Base-by-base conservation (phyloP, 2,113 vertebrate species). In the Sula dactylatra region DNA sequence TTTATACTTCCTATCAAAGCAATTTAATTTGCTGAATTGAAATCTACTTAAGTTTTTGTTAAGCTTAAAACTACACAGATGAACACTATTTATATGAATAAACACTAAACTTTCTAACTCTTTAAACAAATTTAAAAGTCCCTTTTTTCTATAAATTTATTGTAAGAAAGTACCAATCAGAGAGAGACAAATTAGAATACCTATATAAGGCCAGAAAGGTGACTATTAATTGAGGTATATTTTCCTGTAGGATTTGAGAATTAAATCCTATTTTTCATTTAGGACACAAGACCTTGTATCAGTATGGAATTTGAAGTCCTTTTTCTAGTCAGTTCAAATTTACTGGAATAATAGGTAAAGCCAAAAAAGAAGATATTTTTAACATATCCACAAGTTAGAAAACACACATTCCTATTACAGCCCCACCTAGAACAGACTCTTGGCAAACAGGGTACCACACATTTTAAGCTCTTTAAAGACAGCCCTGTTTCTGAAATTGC, bases 131-230 rank as follows among this genome's bases (percentile, higher is more conserved):
- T 16, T 1, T 13, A 73, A 42, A 45, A 42, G 9, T 13, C 15
- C 0, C 21, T 5, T 13, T 6, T 25, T 18, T 4, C 18, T 5
- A 16, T 14, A 36, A 19, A 26, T 11, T n/a, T n/a, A 81, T 5
- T 17, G 6, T 36, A 79, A 71, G 44, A 49, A 81, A 74, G n/a
- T 44, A 44, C 6, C n/a, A 50, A 18, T 19, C 22, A 66, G 0
- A 42, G 21, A 31, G 36, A 71, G 3, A 78, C 3, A 64, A 52
- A 73, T 67, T 66, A 52, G 69, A 66, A 15, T 42, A 76, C 3
- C 29, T 49, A 13, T 29, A 13, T 18, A 72, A 72, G 25, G 10
- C 18, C 64, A 73, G 29, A 58, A 86, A 81, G 7, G 20, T 22
- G 11, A 82, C 58, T 34, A 45, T 4, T n/a, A n/a, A 76, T 73